A percentile compares a stretch with the other conserved stretches of the same genome.
Evolutionary conservation across 2,113 vertebrate species (phyloP).

Genomic region (Proteles cristata): DNA sequence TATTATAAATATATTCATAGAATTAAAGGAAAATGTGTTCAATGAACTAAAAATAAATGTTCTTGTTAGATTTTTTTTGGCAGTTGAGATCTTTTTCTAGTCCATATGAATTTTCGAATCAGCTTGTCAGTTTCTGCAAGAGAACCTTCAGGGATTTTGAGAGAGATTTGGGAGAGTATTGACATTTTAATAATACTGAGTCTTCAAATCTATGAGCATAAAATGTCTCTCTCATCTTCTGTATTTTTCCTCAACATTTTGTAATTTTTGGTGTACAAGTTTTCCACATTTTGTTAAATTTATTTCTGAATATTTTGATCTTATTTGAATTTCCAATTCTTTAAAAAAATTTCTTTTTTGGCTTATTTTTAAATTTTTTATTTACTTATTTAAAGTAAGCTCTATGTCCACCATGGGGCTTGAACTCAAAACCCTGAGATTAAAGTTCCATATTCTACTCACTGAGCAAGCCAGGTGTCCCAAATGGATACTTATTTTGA

Average conservation of each 20-base stretch:
- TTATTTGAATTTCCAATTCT: not conserved
- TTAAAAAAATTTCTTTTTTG: not conserved
- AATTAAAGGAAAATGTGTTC: not conserved
- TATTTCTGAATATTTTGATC: not conserved
- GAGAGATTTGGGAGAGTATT: not conserved
- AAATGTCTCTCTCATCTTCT: not conserved
- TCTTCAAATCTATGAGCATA: not conserved
- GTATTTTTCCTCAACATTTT: not conserved
- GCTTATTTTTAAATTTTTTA: not conserved
- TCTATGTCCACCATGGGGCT: not conserved
- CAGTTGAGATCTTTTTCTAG: not conserved
- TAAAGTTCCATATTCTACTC: not conserved
- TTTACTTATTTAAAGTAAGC: not conserved
- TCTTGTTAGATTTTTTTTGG: not conserved
- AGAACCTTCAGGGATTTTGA: not conserved
- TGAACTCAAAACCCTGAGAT: not conserved
- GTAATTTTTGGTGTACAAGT: not conserved
- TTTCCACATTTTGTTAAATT: not conserved
- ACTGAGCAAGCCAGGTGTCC: not conserved
- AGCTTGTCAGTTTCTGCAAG: not conserved
- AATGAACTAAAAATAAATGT: conserved; percentile 33
- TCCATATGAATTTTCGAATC: not conserved
- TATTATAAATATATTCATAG: not conserved
- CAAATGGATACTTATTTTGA: not conserved
- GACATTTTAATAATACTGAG: not conserved